These are phyloP conservation scores for Deroptyus accipitrinus DNA, from an alignment of 2,113 vertebrate species.

Conservation along the genomic window DNA sequence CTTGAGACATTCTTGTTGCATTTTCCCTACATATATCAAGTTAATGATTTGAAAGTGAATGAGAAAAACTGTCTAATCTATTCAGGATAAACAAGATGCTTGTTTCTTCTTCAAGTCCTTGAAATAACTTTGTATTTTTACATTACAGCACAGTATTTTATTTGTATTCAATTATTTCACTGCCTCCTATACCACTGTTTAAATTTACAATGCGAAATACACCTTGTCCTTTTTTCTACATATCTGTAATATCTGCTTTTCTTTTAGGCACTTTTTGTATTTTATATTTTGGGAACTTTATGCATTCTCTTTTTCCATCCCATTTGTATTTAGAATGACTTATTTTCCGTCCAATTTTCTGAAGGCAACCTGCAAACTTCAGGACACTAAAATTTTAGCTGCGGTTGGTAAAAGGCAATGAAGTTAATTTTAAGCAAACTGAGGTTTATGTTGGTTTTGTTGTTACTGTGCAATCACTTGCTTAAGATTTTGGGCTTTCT, in stretches of 20 bases:
- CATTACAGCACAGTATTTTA: not conserved
- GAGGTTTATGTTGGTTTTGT: not conserved
- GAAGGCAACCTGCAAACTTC: not conserved
- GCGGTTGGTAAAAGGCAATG: not conserved
- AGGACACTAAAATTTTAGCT: not conserved
- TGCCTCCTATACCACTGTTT: not conserved
- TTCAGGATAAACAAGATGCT: not conserved
- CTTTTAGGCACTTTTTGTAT: not conserved
- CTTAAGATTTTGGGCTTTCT: not conserved
- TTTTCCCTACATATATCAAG: not conserved
- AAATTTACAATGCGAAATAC: not conserved
- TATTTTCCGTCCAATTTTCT: not conserved
- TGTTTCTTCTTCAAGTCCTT: not conserved
- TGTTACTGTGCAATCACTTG: not conserved
- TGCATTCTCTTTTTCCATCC: not conserved
- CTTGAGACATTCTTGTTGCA: not conserved
- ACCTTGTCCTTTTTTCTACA: not conserved
- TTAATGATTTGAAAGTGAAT: not conserved
- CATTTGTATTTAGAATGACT: not conserved
- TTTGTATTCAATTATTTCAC: not conserved
- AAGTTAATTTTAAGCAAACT: not conserved
- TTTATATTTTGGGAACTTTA: not conserved
- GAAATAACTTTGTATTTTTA: not conserved
- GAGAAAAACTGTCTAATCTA: not conserved
- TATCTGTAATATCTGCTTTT: not conserved